A percentile compares a stretch with the other conserved stretches of the same genome.
Evolutionary conservation across 2,113 vertebrate species (phyloP).

Genomic region (Sigmodon hispidus): DNA sequence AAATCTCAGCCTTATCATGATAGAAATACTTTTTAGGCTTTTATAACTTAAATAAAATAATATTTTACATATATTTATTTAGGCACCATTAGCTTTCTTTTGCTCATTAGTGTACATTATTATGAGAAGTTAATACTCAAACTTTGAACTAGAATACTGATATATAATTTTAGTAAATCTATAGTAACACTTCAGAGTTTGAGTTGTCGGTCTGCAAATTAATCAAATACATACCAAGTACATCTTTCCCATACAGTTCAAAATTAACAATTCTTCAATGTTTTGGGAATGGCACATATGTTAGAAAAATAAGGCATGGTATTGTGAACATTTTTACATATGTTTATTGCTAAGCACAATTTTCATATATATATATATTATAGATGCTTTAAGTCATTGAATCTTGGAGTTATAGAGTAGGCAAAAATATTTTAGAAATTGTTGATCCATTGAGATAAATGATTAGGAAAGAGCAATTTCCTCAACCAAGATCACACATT

Average conservation of each 20-base stretch:
- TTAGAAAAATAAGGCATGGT: background rate
- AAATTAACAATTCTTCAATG: conserved; percentile 60
- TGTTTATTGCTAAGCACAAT: background rate
- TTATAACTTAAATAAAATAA: conserved; percentile 59
- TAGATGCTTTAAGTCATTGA: background rate
- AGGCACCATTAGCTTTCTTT: conserved; percentile 50
- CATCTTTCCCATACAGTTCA: conserved; percentile 58
- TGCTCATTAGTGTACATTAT: conserved; percentile 52
- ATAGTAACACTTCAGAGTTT: conserved; percentile 46
- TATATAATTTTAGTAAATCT: conserved; percentile 62
- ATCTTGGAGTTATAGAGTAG: background rate
- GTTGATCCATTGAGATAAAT: background rate
- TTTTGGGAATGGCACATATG: conserved; percentile 41
- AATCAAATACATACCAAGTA: conserved; percentile 71
- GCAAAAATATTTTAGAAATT: background rate
- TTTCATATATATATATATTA: background rate
- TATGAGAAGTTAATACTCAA: conserved; percentile 60
- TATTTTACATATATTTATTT: conserved; percentile 41
- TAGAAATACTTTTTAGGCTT: background rate
- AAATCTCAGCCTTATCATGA: background rate
- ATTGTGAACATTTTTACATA: conserved; percentile 9
- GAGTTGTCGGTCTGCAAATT: conserved; percentile 55
- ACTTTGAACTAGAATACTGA: conserved; percentile 54
- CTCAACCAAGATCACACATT: background rate
- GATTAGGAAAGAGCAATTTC: background rate